phyloP scores from a whole-genome alignment of 2,888 invertebrate species.

The Pseudococcus jackbeardsleyi region DNA sequence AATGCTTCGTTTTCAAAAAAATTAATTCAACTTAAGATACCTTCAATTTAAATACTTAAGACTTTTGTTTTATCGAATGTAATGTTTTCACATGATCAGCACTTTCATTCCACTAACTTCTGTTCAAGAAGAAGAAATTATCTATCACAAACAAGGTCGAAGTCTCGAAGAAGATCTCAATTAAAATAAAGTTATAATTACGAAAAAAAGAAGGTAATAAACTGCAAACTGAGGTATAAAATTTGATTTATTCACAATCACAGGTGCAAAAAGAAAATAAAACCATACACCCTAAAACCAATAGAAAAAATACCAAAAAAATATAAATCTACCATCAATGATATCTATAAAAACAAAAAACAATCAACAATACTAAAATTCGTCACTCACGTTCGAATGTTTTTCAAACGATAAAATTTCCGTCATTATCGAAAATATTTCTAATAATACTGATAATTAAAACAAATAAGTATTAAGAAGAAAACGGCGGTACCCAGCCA shows the following conservation, averaged over 20 bases:
- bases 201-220: background rate
- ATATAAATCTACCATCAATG: background rate
- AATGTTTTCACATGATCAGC: too few species aligned
- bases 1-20: too few species aligned
- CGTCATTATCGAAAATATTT: background rate
- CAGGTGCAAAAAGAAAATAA: background rate
- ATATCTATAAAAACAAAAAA: background rate
- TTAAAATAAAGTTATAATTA: too few species aligned
- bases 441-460: slow-evolving; percentile 1
- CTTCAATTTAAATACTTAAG: too few species aligned
- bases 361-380: background rate
- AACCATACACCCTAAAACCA: background rate
- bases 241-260: background rate
- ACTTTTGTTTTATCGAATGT: too few species aligned
- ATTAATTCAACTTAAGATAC: too few species aligned
- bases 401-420: slow-evolving; percentile 5
- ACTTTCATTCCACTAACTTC: too few species aligned
- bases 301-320: background rate
- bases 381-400: background rate
- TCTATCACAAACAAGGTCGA: too few species aligned
- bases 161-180: too few species aligned
- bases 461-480: background rate
- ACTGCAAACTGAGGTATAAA: background rate
- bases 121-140: too few species aligned
- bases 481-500: slow-evolving; percentile 80